Percentiles rank a stretch among this genome's conserved stretches.
phyloP scores from a whole-genome alignment of 2,797 vertebrate genomes.

The Hapalemur alaotrensis region DNA sequence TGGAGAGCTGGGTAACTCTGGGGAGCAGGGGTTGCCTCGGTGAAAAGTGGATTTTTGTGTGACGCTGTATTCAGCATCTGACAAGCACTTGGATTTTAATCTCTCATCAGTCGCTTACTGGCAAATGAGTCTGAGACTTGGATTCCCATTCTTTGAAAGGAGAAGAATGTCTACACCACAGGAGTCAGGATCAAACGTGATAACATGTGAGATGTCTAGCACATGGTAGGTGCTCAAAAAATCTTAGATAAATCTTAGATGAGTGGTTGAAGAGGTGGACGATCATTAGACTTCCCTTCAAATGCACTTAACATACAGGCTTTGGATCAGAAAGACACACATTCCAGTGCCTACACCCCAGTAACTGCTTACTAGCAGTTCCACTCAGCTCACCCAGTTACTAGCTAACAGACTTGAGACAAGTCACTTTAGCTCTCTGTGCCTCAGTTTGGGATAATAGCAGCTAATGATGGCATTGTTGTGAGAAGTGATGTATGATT shows the following conservation, averaged over 20 bases:
- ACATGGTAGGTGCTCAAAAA: neutral
- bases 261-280: neutral
- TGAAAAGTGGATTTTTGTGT: neutral
- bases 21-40: neutral
- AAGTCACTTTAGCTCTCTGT: neutral
- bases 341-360: neutral
- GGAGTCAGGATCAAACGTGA: neutral
- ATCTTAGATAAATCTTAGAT: neutral
- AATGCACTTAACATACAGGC: neutral
- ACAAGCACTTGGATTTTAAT: neutral
- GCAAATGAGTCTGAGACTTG: neutral
- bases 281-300: neutral
- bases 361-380: neutral
- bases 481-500: neutral
- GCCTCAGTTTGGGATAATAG: neutral
- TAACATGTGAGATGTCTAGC: fast-evolving
- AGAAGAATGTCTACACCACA: neutral
- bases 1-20: neutral
- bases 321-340: neutral
- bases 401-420: neutral
- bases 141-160: neutral
- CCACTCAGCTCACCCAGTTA: neutral
- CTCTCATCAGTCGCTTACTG: neutral
- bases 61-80: neutral
- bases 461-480: neutral